A percentile compares a stretch with the other conserved stretches of the same genome.
Conservation (phyloP, 2,797 vertebrate genomes). For the Acestrorhynchus altus region DNA sequence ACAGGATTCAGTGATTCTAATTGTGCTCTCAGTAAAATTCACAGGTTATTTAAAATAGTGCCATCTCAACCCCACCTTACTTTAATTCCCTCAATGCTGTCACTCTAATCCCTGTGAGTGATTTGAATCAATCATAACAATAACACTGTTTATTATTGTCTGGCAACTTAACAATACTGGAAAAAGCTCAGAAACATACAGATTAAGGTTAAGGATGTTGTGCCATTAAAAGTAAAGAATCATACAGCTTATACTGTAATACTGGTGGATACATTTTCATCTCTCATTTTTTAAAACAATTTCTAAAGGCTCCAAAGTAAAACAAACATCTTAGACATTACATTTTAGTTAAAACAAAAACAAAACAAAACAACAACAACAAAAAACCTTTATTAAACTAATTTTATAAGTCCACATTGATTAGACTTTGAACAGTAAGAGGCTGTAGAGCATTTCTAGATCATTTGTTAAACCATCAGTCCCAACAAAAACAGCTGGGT, state of each 20-base stretch:
- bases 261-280: neutral
- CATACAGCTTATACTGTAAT: neutral
- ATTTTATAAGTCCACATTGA: too few relatives aligned
- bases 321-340: too few relatives aligned
- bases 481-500: too few relatives aligned
- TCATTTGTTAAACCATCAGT: too few relatives aligned
- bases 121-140: neutral
- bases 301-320: too few relatives aligned
- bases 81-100: neutral
- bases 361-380: too few relatives aligned
- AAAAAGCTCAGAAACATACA: neutral
- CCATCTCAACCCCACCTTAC: neutral
- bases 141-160: neutral
- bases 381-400: too few relatives aligned
- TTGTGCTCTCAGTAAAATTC: neutral
- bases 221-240: neutral
- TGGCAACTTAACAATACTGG: neutral
- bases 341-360: too few relatives aligned
- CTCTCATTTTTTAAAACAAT: neutral
- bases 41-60: neutral
- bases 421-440: too few relatives aligned
- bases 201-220: neutral
- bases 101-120: conserved; percentile 6
- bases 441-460: too few relatives aligned
- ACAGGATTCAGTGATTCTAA: neutral